Base-by-base conservation (phyloP, 2,797 vertebrate genomes). In the Orestias chungarensis region DNA sequence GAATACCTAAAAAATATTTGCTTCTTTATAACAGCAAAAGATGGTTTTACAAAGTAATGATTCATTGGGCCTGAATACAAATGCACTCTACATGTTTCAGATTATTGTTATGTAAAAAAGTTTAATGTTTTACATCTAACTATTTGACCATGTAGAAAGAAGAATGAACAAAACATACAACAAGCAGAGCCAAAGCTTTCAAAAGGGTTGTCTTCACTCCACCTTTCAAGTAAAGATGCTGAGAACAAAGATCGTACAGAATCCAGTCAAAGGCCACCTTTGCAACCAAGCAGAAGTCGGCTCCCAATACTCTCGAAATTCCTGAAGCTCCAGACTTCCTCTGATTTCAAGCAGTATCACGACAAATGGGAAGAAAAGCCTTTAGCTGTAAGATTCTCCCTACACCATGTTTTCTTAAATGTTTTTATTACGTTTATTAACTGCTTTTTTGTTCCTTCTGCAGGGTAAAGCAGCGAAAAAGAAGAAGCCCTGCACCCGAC, bases 251-350 rank as follows among this genome's bases (percentile, higher is more conserved):
- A 92, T 76, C 93, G 94, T 18, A 82, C 82, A 49, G 66, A 80
- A 25, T 72, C 71, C 4, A 35, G n/a, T 25, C 57, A 23, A 68
- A 93, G 84, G 54, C 68, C 80, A 20, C 66, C 73, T 42, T 67
- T 49, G 52, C 87, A 70, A 64, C 57, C 77, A 35, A 85, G 77
- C 59, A 70, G 88, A 14, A 95, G 94, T 78, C 85, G 91, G 14
- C 91, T 95, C 69, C 95, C 95, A 0, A 93, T 95, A 17, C 93
- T 93, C 0, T 87, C 90, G 25, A 95, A 93, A 81, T 88, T 92
- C 25, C 72, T 91, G 49, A 79, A 15, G 57, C 87, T 89, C 50
- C 86, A 88, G 50, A 74, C 84, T 35, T 73, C 82, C 5, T 83
- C 57, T 0, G 81, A 89, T 70, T 87, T 92, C 54, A 57, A 73